Percentiles rank a stretch among this genome's conserved stretches.
These are phyloP conservation scores for Theonella swinhoei DNA, from an alignment of 37 sponge, comb jelly and placozoan genomes.

Conservation along the genomic window DNA sequence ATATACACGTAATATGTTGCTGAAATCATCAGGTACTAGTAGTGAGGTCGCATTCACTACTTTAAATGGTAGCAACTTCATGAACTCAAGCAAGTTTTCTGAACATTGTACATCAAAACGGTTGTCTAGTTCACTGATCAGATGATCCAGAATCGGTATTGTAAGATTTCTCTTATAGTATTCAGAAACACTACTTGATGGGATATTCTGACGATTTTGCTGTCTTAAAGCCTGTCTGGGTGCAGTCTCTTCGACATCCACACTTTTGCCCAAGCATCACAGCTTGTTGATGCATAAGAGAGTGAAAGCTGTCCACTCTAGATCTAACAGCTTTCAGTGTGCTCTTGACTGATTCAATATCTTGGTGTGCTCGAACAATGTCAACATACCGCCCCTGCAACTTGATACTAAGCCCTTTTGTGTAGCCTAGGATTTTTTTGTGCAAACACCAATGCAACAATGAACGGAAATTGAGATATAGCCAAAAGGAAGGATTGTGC, in stretches of 20 bases:
- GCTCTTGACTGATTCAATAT: constrained; percentile 45
- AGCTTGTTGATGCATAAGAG: too few relatives aligned
- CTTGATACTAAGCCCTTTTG: constrained; percentile 64
- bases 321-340: constrained; percentile 20
- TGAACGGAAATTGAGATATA: constrained; percentile 64
- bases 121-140: constrained; percentile 38
- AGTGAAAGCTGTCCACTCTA: constrained; percentile 22
- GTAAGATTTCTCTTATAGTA: constrained; percentile 40
- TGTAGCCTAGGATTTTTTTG: constrained; percentile 51
- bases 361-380: constrained; percentile 55
- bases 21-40: constrained; percentile 6
- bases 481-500: constrained; percentile 50
- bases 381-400: constrained; percentile 64
- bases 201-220: constrained; percentile 35
- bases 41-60: background rate
- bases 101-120: constrained; percentile 37
- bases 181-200: constrained; percentile 11
- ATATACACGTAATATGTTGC: constrained; percentile 21
- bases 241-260: constrained; percentile 41
- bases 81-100: constrained; percentile 32
- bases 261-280: too few relatives aligned
- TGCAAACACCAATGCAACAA: constrained; percentile 41
- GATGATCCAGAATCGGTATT: constrained; percentile 49
- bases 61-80: constrained; percentile 44
- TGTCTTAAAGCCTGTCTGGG: constrained; percentile 37